These are phyloP conservation scores for Drosophila yakuba DNA, from an alignment of 1,140 invertebrate genomes.

Conservation along the genomic window DNA sequence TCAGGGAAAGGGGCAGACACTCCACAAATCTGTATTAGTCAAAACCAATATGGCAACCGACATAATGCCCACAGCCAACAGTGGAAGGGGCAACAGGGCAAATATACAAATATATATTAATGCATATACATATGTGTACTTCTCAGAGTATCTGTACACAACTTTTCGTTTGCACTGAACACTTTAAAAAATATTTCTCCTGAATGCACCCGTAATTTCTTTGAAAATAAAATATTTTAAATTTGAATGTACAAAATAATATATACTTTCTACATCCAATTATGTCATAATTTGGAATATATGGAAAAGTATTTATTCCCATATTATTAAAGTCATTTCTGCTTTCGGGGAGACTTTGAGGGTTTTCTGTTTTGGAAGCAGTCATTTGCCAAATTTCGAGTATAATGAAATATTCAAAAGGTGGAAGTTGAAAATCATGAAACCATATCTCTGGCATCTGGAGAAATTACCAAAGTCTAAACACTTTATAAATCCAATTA, in stretches of 20 bases:
- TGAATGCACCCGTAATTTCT: no score
- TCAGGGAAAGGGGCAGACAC: not conserved
- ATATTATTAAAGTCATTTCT: no score
- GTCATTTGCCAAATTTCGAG: not conserved
- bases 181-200: no score
- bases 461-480: not conserved
- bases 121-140: constrained; percentile 23
- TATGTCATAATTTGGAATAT: no score
- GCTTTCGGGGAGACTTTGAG: no score
- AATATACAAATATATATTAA: constrained; percentile 47
- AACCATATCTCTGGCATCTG: not conserved
- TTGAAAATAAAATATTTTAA: no score
- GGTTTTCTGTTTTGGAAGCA: no score
- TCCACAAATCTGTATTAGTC: constrained; percentile 48
- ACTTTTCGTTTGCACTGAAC: constrained; percentile 3
- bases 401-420: not conserved
- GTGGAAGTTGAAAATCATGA: no score
- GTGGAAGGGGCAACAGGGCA: constrained; percentile 26
- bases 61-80: constrained; percentile 47
- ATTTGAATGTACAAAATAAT: no score
- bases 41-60: constrained; percentile 64
- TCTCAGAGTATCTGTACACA: constrained; percentile 8
- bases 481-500: constrained; percentile 35
- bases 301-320: no score
- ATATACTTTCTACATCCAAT: no score